These are phyloP conservation scores for Brachionus plicatilis DNA, from an alignment of 1,140 invertebrate genomes.

Conservation along the genomic window DNA sequence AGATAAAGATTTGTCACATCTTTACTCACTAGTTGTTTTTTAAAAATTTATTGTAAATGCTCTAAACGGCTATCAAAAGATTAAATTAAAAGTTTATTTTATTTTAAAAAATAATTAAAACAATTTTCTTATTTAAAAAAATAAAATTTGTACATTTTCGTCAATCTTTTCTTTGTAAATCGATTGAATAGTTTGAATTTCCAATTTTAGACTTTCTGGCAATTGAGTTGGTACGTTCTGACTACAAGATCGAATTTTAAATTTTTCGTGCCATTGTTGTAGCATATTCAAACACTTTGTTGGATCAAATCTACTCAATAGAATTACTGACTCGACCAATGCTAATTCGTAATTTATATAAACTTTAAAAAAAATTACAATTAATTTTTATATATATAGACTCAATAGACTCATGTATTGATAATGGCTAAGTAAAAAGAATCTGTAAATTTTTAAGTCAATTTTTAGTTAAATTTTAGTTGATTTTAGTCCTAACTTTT, in stretches of 20 bases:
- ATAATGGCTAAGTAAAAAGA: too few species aligned
- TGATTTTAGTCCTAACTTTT: too few species aligned
- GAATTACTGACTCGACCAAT: background rate
- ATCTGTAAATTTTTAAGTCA: too few species aligned
- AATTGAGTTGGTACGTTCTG: background rate
- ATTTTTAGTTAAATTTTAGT: too few species aligned
- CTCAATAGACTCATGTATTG: too few species aligned
- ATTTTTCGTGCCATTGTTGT: background rate
- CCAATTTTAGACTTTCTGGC: background rate
- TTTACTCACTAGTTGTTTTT: background rate
- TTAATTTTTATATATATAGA: too few species aligned
- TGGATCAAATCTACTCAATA: background rate
- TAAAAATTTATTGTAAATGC: background rate
- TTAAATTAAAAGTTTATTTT: background rate
- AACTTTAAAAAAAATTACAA: background rate
- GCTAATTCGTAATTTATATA: background rate
- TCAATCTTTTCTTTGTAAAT: background rate
- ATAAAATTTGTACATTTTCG: background rate
- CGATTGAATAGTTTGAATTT: background rate
- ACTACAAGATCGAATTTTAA: background rate
- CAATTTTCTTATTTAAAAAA: background rate
- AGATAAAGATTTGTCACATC: slow-evolving; percentile 31
- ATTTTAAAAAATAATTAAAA: background rate
- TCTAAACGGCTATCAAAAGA: background rate
- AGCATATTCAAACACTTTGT: background rate